Percentiles rank a stretch among this genome's conserved stretches.
Conservation (phyloP, 2,797 vertebrate species). For the Perodicticus potto region DNA sequence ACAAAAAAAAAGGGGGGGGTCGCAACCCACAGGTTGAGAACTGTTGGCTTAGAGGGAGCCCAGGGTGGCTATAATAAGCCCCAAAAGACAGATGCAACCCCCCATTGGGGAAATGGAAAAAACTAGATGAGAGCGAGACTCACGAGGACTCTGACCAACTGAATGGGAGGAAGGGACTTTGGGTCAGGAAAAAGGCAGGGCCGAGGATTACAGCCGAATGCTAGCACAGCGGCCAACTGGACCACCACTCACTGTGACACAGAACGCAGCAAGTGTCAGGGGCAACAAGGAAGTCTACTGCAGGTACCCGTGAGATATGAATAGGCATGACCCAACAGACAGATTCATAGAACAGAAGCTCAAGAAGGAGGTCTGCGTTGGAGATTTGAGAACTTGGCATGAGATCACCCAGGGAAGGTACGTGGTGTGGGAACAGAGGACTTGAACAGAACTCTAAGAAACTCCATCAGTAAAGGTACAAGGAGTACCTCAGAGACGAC, state of each 20-base stretch:
- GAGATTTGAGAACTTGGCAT: background rate
- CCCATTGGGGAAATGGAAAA: background rate
- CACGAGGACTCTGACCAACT: background rate
- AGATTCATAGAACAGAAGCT: constrained; percentile 12
- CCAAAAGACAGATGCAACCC: background rate
- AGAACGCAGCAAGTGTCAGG: background rate
- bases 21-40: no score
- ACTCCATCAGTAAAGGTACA: background rate
- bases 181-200: background rate
- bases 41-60: background rate
- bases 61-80: background rate
- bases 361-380: constrained; percentile 1
- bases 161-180: background rate
- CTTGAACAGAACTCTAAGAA: constrained; percentile 1
- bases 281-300: background rate
- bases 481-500: background rate
- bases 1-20: no score
- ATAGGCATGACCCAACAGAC: background rate
- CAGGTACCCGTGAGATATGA: background rate
- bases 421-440: background rate
- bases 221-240: background rate
- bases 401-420: background rate
- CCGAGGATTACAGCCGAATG: background rate
- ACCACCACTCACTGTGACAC: background rate
- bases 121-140: background rate